Conservation (phyloP, 2,113 vertebrate genomes). For the Ancistrus triradiatus region DNA sequence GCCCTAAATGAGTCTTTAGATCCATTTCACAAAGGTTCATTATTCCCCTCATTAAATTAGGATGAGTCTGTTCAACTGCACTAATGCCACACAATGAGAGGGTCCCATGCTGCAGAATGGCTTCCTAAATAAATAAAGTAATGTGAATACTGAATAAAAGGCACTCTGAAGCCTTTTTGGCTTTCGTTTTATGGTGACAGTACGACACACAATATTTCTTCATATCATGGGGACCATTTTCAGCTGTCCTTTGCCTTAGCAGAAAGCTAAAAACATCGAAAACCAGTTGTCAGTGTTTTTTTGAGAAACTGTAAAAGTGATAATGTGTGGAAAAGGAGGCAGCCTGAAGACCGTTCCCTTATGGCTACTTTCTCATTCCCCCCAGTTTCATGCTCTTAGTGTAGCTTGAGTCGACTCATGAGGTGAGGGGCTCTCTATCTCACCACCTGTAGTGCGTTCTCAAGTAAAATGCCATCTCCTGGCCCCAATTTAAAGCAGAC, state of each 20-base stretch:
- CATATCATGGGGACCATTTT: not conserved
- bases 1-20: conserved; percentile 8
- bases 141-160: not conserved
- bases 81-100: conserved; percentile 22
- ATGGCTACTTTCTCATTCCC: conserved; percentile 44
- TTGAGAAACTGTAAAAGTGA: conserved; percentile 15
- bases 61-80: conserved; percentile 17
- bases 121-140: not conserved
- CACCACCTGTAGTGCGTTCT: conserved; percentile 45
- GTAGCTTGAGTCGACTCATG: conserved; percentile 29
- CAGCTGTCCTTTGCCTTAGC: no score
- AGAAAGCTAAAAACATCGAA: conserved; percentile 17
- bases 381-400: conserved; percentile 45
- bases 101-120: not conserved
- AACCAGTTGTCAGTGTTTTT: conserved; percentile 17
- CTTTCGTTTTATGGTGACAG: conserved; percentile 1
- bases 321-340: not conserved
- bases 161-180: not conserved
- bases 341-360: conserved; percentile 1
- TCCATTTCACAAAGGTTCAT: conserved; percentile 31
- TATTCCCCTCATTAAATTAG: conserved; percentile 42
- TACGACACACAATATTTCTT: not conserved
- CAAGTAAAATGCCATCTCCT: conserved; percentile 58
- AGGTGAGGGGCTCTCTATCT: conserved; percentile 36
- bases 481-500: conserved; percentile 59